These are phyloP conservation scores for Hippoglossus stenolepis DNA, from an alignment of 2,113 vertebrate species.

Conservation along the genomic window DNA sequence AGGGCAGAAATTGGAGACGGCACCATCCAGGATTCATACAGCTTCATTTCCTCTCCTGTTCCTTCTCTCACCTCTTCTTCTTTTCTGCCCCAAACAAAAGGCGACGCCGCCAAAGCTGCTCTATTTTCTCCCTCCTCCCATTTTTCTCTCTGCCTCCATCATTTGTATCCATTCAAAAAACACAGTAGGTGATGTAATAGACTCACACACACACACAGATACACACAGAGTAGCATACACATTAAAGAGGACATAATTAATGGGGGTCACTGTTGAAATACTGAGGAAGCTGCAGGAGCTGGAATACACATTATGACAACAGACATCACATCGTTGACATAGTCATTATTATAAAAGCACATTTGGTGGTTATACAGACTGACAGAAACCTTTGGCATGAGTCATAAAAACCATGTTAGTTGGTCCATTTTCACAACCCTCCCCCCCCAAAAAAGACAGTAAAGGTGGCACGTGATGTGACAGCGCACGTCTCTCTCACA, in stretches of 20 bases:
- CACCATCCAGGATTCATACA: neutral
- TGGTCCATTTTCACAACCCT: neutral
- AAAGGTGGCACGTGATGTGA: conserved; percentile 1
- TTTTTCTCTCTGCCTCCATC: conserved; percentile 22
- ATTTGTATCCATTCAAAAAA: neutral
- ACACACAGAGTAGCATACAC: neutral
- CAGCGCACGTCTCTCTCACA: neutral
- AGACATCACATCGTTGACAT: no score
- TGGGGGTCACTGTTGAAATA: no score
- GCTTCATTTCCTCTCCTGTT: conserved; percentile 27
- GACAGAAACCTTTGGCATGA: no score
- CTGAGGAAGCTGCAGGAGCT: no score
- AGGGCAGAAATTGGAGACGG: conserved; percentile 15
- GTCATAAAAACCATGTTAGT: neutral
- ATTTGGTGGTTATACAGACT: no score
- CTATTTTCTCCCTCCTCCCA: conserved; percentile 4
- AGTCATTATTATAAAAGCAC: no score
- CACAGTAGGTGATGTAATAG: neutral
- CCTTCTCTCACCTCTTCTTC: neutral
- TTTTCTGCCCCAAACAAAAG: conserved; percentile 1
- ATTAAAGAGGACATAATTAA: no score
- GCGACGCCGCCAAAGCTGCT: neutral
- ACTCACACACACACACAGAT: no score
- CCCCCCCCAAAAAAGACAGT: conserved; percentile 5
- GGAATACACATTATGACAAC: no score